Evolutionary conservation across 2,888 invertebrate species (phyloP).

Genomic region (Romanomermis culicivorax): DNA sequence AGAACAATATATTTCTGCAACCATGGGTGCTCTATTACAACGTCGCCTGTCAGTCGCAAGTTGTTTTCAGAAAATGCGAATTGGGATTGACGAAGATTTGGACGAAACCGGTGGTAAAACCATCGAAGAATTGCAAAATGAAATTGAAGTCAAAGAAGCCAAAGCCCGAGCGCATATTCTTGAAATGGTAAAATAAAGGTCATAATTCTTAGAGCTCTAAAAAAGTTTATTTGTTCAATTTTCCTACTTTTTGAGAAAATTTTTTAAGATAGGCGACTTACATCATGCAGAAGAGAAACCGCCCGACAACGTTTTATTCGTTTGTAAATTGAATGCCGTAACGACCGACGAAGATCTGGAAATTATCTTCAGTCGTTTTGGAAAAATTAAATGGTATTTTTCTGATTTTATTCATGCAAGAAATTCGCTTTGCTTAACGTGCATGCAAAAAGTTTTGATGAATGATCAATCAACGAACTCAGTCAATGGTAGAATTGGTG

Average conservation of each 20-base stretch:
- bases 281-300: slow-evolving; percentile 93
- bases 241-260: neutral
- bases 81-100: slow-evolving; percentile 76
- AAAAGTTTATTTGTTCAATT: neutral
- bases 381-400: slow-evolving; percentile 38
- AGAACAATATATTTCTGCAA: no score
- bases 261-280: slow-evolving; percentile 53
- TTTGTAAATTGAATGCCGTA: slow-evolving; percentile 94
- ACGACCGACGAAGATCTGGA: slow-evolving; percentile 90
- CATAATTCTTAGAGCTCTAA: neutral
- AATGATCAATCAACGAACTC: no score
- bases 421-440: no score
- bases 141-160: slow-evolving; percentile 70
- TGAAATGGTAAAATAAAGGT: slow-evolving; percentile 48
- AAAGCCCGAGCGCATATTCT: slow-evolving; percentile 86
- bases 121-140: slow-evolving; percentile 61
- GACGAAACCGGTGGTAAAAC: slow-evolving; percentile 69
- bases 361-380: slow-evolving; percentile 90
- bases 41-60: no score
- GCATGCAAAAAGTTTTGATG: no score
- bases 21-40: no score
- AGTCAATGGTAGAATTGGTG: no score
- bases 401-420: no score
- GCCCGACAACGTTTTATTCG: slow-evolving; percentile 94
- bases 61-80: slow-evolving; percentile 28